Percentiles rank a stretch among this genome's conserved stretches.
Evolutionary conservation across 2,113 vertebrate genomes (phyloP).

Genomic region (Microcebus lehilahytsara): DNA sequence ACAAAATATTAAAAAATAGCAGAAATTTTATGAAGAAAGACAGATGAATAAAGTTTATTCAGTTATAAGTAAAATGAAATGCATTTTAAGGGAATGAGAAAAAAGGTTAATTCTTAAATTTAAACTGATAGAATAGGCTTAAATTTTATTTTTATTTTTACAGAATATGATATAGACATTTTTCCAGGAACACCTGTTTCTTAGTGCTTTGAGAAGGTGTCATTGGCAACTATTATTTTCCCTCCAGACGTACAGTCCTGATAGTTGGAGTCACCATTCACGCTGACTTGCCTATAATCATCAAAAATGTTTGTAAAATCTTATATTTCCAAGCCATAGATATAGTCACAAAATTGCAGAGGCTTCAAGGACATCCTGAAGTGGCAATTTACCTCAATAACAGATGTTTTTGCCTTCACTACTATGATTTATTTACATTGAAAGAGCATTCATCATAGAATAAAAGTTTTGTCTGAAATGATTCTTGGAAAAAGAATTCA

Average conservation of each 20-base stretch:
- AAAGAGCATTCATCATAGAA: background rate
- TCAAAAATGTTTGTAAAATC: background rate
- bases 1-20: background rate
- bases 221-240: background rate
- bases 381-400: background rate
- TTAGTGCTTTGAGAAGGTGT: background rate
- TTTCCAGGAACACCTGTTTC: background rate
- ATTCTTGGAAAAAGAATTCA: slow-evolving; percentile 6
- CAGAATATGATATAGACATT: background rate
- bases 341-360: background rate
- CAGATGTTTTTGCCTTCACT: background rate
- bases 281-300: background rate
- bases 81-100: background rate
- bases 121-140: background rate
- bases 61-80: background rate
- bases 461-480: slow-evolving; percentile 18
- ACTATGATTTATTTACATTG: background rate
- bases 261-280: background rate
- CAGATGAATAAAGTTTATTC: background rate
- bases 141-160: background rate
- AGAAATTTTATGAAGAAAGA: background rate
- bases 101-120: background rate
- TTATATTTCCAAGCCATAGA: background rate
- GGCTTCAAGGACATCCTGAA: background rate
- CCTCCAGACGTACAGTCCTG: background rate